A percentile compares a stretch with the other conserved stretches of the same genome.
Evolutionary conservation across 2,888 invertebrate species (phyloP).

Genomic region (Ischnura elegans): DNA sequence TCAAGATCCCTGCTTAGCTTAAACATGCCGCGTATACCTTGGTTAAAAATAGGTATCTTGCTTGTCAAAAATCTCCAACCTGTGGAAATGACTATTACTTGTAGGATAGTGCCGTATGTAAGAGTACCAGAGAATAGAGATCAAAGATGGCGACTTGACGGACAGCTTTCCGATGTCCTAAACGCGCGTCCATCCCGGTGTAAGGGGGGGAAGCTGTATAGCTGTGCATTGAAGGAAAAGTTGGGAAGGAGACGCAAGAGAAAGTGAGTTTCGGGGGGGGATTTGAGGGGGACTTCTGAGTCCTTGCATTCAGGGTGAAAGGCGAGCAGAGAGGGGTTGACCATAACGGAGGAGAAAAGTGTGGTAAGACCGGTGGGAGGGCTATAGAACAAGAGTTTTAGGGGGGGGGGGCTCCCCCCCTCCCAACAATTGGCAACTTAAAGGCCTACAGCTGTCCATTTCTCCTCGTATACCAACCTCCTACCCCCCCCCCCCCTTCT

Average conservation of each 20-base stretch:
- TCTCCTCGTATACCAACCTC: neutral
- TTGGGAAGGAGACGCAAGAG: neutral
- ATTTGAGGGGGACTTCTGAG: neutral
- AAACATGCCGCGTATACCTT: too few relatives aligned
- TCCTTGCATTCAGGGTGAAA: neutral
- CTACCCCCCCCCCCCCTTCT: too few relatives aligned
- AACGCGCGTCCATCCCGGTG: conserved; percentile 8
- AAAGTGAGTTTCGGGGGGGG: neutral
- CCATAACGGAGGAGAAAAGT: conserved; percentile 17
- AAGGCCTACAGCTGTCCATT: conserved; percentile 50
- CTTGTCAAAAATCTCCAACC: too few relatives aligned
- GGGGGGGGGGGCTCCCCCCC: neutral
- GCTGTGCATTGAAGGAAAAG: neutral
- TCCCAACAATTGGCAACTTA: conserved; percentile 58
- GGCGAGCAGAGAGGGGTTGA: neutral
- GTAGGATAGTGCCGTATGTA: neutral
- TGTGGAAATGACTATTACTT: too few relatives aligned
- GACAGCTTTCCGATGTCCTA: conserved; percentile 30
- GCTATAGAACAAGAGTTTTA: neutral
- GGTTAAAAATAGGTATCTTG: too few relatives aligned
- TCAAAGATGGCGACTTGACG: neutral
- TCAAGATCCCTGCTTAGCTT: too few relatives aligned
- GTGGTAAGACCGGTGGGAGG: neutral
- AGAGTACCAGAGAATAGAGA: neutral
- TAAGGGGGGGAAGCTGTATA: neutral